A percentile compares a stretch with the other conserved stretches of the same genome.
Evolutionary conservation across 2,113 vertebrate genomes (phyloP).

Genomic region (Sapayoa aenigma): DNA sequence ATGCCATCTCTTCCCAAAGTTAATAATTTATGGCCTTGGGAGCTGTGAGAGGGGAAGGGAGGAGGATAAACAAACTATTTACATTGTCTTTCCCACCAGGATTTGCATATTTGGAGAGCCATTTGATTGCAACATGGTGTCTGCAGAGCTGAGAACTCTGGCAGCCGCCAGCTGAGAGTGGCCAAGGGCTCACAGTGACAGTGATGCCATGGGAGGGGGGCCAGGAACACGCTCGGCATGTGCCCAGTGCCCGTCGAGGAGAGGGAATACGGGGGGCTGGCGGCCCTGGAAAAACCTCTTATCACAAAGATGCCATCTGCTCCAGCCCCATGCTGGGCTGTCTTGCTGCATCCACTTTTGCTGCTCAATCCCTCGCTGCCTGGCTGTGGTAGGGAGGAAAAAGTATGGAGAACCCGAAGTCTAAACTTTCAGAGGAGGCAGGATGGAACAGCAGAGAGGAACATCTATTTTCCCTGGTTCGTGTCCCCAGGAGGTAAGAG

Average conservation of each 20-base stretch:
- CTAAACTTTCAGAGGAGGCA: not conserved
- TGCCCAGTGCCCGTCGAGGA: not conserved
- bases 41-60: not conserved
- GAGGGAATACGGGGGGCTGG: not conserved
- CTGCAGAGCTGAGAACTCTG: not conserved
- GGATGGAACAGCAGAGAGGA: not conserved
- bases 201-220: not conserved
- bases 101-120: slow-evolving; percentile 44
- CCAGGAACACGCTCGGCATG: not conserved
- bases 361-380: not conserved
- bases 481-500: not conserved
- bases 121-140: not conserved
- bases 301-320: not conserved
- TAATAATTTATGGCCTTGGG: slow-evolving; percentile 52
- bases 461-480: not conserved
- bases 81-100: slow-evolving; percentile 18
- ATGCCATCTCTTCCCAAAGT: not conserved
- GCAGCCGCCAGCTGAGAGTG: not conserved
- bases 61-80: slow-evolving; percentile 50
- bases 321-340: not conserved
- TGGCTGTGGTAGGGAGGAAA: not conserved
- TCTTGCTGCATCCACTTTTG: not conserved
- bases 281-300: not conserved
- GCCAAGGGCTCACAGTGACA: not conserved
- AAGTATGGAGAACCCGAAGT: not conserved